Base-by-base conservation (phyloP, 2,113 vertebrate genomes). In the Odontophorus gujanensis region DNA sequence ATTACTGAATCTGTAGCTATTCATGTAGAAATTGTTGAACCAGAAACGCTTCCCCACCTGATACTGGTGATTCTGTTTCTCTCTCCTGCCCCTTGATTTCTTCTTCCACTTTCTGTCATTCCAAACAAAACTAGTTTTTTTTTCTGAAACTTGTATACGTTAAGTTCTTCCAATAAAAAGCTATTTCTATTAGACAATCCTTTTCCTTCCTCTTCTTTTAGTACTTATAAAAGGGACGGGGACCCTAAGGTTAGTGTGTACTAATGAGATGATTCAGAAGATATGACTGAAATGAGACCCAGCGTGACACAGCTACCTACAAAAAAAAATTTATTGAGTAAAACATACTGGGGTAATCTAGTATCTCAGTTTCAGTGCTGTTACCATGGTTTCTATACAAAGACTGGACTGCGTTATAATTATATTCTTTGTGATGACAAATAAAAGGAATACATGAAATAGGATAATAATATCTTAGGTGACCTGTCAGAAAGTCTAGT, bases 381-480 rank as follows among this genome's bases (percentile, higher is more conserved):
- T 98, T 98, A 94, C 98, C 96, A 98, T 98, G 97, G 98, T 97
- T 98, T 97, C 97, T 85, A 74, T 34, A 91, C 40, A 95, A 96
- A 95, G 71, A 90, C 80, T 95, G 83, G 81, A 62, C 74, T 95
- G 73, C 82, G 86, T 96, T 96, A 97, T 83, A 97, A 96, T 94
- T 96, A 96, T 85, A 93, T 87, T 94, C 84, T 96, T 96, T 84
- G 79, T 42, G 87, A 87, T 93, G 96, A 97, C 53, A 83, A 97
- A 96, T 80, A 96, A 93, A 83, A 92, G 50, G 72, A 95, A 95
- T 93, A 90, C 86, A 95, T 96, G 79, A 96, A 97, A 92, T 66
- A 87, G 83, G 38, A 86, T 89, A 97, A 97, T 97, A 96, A 97
- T 97, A 96, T 95, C 61, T 90, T 89, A 89, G 87, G 89, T 91